phyloP scores from a whole-genome alignment of 2,888 invertebrate species.

The Sepiola atlantica region DNA sequence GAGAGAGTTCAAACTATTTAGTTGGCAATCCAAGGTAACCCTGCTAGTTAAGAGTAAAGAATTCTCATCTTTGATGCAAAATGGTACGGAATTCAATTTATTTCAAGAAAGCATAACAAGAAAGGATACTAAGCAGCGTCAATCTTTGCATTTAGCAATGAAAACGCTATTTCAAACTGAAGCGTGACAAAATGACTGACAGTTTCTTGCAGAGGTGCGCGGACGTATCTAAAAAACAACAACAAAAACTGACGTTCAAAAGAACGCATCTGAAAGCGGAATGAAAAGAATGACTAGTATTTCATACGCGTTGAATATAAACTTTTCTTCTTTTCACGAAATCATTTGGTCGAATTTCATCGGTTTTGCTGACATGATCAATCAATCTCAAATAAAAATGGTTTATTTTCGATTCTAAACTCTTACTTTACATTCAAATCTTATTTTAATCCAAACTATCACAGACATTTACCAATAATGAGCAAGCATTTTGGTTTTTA shows the following conservation, averaged over 20 bases:
- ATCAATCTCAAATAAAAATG: neutral
- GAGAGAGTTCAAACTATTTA: too few species aligned
- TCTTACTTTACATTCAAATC: neutral
- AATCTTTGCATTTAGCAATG: too few species aligned
- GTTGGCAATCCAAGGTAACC: too few species aligned
- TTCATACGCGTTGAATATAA: neutral
- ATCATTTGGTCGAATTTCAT: neutral
- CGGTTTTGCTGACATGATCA: neutral
- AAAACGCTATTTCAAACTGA: too few species aligned
- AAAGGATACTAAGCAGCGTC: too few species aligned
- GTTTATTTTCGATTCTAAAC: neutral
- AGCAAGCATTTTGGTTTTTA: neutral
- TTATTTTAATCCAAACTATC: neutral
- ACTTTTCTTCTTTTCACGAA: neutral
- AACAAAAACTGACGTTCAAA: neutral
- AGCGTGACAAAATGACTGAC: too few species aligned
- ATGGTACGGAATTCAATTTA: neutral
- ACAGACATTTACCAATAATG: neutral
- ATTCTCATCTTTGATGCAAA: neutral
- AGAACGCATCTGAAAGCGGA: neutral
- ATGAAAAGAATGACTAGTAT: neutral
- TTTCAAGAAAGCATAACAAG: neutral
- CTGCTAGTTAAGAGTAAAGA: neutral
- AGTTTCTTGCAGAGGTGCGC: too few species aligned
- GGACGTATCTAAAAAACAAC: too few species aligned